Evolutionary conservation across 2,113 vertebrate genomes (phyloP).

Genomic region (Carassius auratus): DNA sequence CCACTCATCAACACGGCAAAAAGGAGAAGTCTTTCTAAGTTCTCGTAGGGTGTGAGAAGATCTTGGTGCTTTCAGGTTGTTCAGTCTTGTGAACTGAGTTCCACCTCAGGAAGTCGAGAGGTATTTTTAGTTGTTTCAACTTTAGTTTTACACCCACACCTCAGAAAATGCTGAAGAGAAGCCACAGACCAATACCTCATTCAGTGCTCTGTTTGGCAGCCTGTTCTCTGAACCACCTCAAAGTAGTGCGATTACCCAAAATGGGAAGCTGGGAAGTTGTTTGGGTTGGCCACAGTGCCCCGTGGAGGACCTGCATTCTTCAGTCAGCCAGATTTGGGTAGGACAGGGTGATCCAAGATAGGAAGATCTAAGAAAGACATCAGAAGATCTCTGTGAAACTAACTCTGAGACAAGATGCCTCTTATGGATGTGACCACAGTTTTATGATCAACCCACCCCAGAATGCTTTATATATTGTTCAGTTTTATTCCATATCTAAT

Average conservation of each 20-base stretch:
- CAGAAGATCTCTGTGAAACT: slow-evolving; percentile 47
- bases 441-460: slow-evolving; percentile 39
- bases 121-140: slow-evolving; percentile 48
- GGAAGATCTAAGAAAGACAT: slow-evolving; percentile 63
- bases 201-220: slow-evolving; percentile 1
- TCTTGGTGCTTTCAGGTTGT: slow-evolving; percentile 17
- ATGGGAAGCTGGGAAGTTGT: slow-evolving; percentile 52
- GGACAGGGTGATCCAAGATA: slow-evolving; percentile 71
- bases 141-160: not conserved
- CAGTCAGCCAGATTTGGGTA: slow-evolving; percentile 72
- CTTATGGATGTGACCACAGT: not conserved
- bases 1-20: not conserved
- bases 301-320: slow-evolving; percentile 59
- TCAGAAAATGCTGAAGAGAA: not conserved
- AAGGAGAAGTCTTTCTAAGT: slow-evolving; percentile 28
- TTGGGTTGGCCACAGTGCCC: slow-evolving; percentile 61
- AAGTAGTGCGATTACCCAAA: slow-evolving; percentile 54
- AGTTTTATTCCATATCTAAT: too few species aligned
- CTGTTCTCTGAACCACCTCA: slow-evolving; percentile 53
- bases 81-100: slow-evolving; percentile 7
- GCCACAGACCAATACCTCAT: slow-evolving; percentile 35
- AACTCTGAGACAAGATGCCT: not conserved
- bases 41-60: not conserved
- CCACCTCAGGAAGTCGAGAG: slow-evolving; percentile 34
- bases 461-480: too few species aligned